Evolutionary conservation across 2,113 vertebrate species (phyloP).

Genomic region (Psammodynastes pulverulentus): DNA sequence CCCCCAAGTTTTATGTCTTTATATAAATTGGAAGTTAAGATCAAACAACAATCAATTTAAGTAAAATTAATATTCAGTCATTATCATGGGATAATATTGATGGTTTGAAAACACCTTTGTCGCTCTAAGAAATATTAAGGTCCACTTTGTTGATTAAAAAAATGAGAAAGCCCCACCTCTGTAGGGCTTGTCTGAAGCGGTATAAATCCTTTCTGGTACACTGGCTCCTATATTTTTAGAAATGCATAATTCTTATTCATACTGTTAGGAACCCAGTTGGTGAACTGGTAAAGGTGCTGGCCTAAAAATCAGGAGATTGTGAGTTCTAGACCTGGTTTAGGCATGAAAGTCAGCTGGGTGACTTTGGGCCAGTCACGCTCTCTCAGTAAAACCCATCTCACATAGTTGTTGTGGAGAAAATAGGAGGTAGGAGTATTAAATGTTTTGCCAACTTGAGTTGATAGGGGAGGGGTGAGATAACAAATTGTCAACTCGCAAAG

Average conservation of each 20-base stretch:
- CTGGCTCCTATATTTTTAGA: background rate
- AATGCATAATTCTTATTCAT: background rate
- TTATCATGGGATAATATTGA: background rate
- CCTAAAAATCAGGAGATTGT: background rate
- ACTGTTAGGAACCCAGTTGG: background rate
- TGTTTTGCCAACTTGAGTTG: too few relatives aligned
- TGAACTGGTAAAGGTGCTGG: background rate
- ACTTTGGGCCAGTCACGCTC: background rate
- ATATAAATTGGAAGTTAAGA: background rate
- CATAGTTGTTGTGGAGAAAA: background rate
- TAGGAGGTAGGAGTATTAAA: too few relatives aligned
- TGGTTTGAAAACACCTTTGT: background rate
- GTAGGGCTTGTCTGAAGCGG: background rate
- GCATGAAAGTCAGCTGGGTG: background rate
- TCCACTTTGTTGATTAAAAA: background rate
- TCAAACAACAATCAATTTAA: background rate
- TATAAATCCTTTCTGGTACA: background rate
- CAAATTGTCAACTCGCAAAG: too few relatives aligned
- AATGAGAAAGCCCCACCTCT: background rate
- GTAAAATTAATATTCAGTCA: background rate
- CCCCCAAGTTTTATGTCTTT: background rate
- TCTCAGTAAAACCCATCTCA: background rate
- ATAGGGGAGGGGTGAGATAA: too few relatives aligned
- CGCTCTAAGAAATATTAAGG: background rate
- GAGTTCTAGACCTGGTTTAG: background rate